Percentiles rank a stretch among this genome's conserved stretches.
Evolutionary conservation across 2,888 invertebrate genomes (phyloP).

Genomic region (Drosophila flavopinicola): DNA sequence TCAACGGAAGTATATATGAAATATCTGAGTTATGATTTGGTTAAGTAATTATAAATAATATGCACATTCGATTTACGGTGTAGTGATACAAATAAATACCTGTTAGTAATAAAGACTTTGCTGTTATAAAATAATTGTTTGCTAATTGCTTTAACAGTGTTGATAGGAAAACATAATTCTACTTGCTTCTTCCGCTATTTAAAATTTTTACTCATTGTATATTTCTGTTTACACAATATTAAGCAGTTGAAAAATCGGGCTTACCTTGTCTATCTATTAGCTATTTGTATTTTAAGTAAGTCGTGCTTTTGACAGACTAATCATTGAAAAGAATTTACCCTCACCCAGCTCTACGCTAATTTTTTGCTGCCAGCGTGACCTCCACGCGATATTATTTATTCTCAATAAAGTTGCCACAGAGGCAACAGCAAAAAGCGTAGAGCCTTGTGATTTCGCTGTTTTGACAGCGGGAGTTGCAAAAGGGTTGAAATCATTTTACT

Average conservation of each 20-base stretch:
- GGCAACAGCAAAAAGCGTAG: not conserved
- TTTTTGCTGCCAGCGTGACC: conserved; percentile 22
- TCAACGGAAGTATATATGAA: too few relatives aligned
- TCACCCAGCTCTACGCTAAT: conserved; percentile 1
- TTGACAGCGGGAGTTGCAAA: conserved; percentile 18
- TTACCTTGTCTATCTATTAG: conserved; percentile 8
- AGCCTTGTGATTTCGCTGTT: not conserved
- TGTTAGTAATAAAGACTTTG: not conserved
- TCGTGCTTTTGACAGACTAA: conserved; percentile 71
- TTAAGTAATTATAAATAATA: too few relatives aligned
- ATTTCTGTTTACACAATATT: not conserved
- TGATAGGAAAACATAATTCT: too few relatives aligned
- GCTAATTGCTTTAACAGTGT: not conserved
- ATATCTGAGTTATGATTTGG: too few relatives aligned
- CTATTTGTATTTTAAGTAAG: conserved; percentile 14
- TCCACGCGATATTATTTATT: conserved; percentile 21
- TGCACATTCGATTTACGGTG: too few relatives aligned
- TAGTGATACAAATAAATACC: too few relatives aligned
- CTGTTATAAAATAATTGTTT: not conserved
- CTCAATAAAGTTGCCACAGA: conserved; percentile 25
- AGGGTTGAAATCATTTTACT: conserved; percentile 58
- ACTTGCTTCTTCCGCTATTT: too few relatives aligned
- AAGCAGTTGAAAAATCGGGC: not conserved
- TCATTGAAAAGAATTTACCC: conserved; percentile 52
- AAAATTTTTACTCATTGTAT: not conserved